phyloP scores from a whole-genome alignment of 2,113 vertebrate species.

The Charadrius vociferus region DNA sequence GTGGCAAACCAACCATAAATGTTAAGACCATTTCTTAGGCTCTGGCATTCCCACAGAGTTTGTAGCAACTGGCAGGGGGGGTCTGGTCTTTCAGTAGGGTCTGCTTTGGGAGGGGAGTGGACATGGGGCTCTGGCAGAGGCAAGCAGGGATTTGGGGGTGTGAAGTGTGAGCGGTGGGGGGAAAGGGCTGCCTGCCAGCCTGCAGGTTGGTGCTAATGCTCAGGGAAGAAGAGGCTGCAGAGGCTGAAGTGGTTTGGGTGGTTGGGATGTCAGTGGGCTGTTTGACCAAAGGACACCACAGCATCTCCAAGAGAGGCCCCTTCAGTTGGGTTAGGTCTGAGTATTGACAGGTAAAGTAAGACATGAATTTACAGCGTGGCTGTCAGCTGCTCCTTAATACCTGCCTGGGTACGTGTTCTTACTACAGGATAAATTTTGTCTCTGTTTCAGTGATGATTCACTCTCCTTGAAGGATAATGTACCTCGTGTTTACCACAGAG shows the following conservation, averaged over 20 bases:
- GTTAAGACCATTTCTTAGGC: neutral
- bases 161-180: neutral
- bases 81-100: neutral
- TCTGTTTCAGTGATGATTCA: slow-evolving; percentile 35
- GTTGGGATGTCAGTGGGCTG: neutral
- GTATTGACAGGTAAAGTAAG: neutral
- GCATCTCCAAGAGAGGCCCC: neutral
- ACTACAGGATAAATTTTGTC: slow-evolving; percentile 11
- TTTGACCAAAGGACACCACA: neutral
- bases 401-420: neutral
- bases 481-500: neutral
- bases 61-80: neutral
- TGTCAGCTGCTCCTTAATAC: neutral
- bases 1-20: neutral
- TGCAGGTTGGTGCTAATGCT: neutral
- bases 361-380: neutral
- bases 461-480: neutral
- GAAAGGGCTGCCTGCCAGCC: neutral
- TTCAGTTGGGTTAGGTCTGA: neutral
- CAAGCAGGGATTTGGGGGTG: neutral
- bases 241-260: neutral
- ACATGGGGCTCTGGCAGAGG: neutral
- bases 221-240: neutral
- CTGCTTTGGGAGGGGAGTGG: neutral
- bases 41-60: neutral